Base-by-base conservation (phyloP, 2,113 vertebrate genomes). In the Cryptoleucopteryx plumbea region DNA sequence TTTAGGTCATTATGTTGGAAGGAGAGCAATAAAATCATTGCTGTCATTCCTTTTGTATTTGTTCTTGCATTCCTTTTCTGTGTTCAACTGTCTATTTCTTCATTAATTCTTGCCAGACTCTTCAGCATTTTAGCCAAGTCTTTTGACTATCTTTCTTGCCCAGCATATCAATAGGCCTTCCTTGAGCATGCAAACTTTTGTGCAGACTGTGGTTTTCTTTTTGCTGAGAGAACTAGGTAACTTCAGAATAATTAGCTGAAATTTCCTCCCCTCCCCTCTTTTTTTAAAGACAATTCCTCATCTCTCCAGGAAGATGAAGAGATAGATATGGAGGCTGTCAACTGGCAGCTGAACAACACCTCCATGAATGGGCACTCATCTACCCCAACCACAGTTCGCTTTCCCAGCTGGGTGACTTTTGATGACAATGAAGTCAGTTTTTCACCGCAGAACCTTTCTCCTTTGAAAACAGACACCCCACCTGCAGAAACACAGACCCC, bases 401-500 rank as follows among this genome's bases (percentile, higher is more conserved):
- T 99, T 80, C 98, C 98, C 70, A 99, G 98, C 94, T 99, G 99
- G 99, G 99, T 99, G 78, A 99, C 99, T 86, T 99, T 99, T 95
- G 99, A 99, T 70, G 99, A 99, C 91, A 98, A 99, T 91, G 98
- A 98, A 86, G 91, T 98, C 80, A 90, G 55, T 71, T 95, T 95
- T 94, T 89, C 93, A 79, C 93, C 95, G 1, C 93, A 96, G n/a
- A 85, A 94, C 89, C 89, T 97, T 36, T 97, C 98, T 92, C 97
- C 97, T 58, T 77, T 97, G 62, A 98, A 97, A 93, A 80, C 84
- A 61, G 95, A 96, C 56, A 95, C 92, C 25, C 93, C 96, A 53
- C 92, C 95, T 94, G 63, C 92, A 96, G 93, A 93, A 91, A 92
- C 97, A 83, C 95, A 94, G 73, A 58, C 45, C 55, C 94, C 97